Evolutionary conservation across 1,140 invertebrate genomes (phyloP).

Genomic region (Cyphomyrmex costatus): DNA sequence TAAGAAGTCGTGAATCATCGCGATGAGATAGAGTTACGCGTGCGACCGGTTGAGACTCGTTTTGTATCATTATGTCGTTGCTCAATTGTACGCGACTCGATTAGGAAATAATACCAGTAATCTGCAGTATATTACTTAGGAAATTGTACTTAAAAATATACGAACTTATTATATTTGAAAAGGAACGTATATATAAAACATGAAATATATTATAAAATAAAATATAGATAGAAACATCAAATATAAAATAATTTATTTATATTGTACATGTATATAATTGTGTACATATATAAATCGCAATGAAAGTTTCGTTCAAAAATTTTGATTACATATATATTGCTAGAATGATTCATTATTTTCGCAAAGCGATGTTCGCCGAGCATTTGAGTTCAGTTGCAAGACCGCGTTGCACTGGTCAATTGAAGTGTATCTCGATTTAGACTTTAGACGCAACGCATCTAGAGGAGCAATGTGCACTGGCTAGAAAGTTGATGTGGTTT

Average conservation of each 20-base stretch:
- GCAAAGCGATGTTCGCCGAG: background rate
- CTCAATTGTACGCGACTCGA: conserved; percentile 21
- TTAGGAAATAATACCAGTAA: background rate
- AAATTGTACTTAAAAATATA: background rate
- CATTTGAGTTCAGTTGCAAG: conserved; percentile 20
- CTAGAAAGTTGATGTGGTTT: conserved; percentile 62
- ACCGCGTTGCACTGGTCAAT: conserved; percentile 40
- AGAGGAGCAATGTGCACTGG: conserved; percentile 60
- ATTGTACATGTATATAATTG: too few relatives aligned
- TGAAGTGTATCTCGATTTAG: conserved; percentile 76
- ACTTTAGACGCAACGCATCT: conserved; percentile 67
- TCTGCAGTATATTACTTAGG: background rate
- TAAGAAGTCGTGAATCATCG: conserved; percentile 72
- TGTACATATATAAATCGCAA: background rate
- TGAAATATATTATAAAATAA: too few relatives aligned
- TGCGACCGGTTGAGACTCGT: conserved; percentile 34
- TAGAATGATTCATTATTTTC: background rate
- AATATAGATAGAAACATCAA: too few relatives aligned
- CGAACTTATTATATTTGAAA: background rate
- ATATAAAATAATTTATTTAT: too few relatives aligned
- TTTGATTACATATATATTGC: background rate
- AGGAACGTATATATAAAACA: background rate
- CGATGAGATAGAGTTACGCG: conserved; percentile 54
- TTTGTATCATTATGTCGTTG: conserved; percentile 36
- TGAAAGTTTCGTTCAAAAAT: background rate